Conservation (phyloP, 1,140 invertebrate genomes). For the Ceratitis capitata region DNA sequence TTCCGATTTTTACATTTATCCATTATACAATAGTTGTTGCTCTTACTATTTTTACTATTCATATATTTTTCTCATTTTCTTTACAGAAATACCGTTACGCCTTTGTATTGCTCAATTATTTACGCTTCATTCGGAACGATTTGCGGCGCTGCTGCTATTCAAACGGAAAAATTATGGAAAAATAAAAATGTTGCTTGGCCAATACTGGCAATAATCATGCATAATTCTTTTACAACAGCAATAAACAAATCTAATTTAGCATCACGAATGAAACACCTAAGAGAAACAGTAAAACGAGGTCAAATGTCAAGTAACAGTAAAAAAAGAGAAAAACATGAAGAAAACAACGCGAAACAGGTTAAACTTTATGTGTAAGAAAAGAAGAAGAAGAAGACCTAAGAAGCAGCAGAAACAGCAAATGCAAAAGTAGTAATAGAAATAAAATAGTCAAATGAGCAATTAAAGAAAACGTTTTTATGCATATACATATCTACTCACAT, state of each 20-base stretch:
- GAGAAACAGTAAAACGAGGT: conserved; percentile 17
- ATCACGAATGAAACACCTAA: background rate
- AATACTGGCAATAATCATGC: background rate
- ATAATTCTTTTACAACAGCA: background rate
- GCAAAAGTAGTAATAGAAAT: background rate
- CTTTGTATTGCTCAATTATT: background rate
- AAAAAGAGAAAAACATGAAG: background rate
- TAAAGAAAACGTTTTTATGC: background rate
- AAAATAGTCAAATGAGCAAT: background rate
- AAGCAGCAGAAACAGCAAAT: no score
- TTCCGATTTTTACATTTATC: no score
- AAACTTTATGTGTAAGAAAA: background rate
- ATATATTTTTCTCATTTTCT: no score
- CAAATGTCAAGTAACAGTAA: conserved; percentile 31
- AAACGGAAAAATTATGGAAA: background rate
- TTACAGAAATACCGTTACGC: no score
- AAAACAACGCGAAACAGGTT: background rate
- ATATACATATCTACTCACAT: background rate
- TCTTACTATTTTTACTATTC: no score
- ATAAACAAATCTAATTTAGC: conserved; percentile 30
- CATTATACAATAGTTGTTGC: no score
- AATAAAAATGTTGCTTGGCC: background rate
- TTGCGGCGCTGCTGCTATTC: background rate
- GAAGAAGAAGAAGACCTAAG: background rate
- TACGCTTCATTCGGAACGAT: background rate